Evolutionary conservation across 2,797 vertebrate genomes (phyloP).

Genomic region (Jordanella pulchra): DNA sequence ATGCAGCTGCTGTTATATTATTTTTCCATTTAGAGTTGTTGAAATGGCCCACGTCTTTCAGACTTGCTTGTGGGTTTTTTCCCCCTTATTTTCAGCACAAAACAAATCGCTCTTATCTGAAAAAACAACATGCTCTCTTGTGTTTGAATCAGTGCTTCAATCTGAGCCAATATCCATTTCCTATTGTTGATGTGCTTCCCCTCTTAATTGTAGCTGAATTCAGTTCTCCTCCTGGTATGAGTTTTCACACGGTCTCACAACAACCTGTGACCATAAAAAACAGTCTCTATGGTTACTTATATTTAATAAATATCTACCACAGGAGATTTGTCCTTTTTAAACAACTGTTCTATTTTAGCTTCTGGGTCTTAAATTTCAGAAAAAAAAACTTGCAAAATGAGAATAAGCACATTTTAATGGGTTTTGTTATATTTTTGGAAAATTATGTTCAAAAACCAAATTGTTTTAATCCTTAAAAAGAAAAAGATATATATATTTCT

Average conservation of each 20-base stretch:
- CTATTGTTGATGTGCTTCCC: slow-evolving; percentile 55
- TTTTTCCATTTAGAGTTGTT: slow-evolving; percentile 35
- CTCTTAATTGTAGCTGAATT: slow-evolving; percentile 16
- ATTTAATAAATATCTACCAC: too few species aligned
- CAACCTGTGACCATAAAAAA: slow-evolving; percentile 16
- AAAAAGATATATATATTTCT: too few species aligned
- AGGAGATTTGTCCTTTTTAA: too few species aligned
- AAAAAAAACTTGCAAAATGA: too few species aligned
- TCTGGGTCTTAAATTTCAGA: too few species aligned
- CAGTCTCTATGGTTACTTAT: not conserved
- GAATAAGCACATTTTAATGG: too few species aligned
- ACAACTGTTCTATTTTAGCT: too few species aligned
- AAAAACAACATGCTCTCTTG: slow-evolving; percentile 53
- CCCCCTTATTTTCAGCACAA: slow-evolving; percentile 34
- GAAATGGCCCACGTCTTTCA: slow-evolving; percentile 41
- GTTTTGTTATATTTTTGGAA: too few species aligned
- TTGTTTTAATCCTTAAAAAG: too few species aligned
- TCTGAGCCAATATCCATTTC: slow-evolving; percentile 54
- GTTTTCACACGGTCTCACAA: slow-evolving; percentile 33
- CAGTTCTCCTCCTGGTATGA: slow-evolving; percentile 20
- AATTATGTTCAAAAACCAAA: too few species aligned
- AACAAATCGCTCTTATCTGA: slow-evolving; percentile 61
- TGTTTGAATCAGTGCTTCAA: slow-evolving; percentile 26
- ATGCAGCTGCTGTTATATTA: slow-evolving; percentile 38
- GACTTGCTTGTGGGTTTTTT: slow-evolving; percentile 27